Percentiles rank a stretch among this genome's conserved stretches.
Evolutionary conservation across 2,888 invertebrate genomes (phyloP).

Genomic region (Reticulitermes lucifugus): DNA sequence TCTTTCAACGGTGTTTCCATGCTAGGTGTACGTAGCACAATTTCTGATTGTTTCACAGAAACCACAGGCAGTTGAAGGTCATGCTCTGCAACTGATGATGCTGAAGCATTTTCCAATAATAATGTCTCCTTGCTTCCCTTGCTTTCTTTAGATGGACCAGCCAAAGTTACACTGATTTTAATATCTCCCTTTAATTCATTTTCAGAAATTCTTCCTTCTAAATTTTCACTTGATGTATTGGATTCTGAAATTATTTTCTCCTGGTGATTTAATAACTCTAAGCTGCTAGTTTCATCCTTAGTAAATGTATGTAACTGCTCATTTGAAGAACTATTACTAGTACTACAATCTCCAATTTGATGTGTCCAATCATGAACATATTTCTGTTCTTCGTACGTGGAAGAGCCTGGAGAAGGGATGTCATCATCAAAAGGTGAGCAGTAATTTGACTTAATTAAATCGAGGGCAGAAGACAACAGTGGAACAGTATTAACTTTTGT

Average conservation of each 20-base stretch:
- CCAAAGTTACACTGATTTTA: too few species aligned
- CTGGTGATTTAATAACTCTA: background rate
- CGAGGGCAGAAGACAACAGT: conserved; percentile 19
- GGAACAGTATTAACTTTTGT: background rate
- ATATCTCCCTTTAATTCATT: too few species aligned
- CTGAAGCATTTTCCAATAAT: background rate
- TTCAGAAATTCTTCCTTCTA: too few species aligned
- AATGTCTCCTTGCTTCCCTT: background rate
- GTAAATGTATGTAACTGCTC: too few species aligned
- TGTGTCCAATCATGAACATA: background rate
- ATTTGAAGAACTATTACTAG: background rate
- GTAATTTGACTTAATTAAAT: conserved; percentile 37
- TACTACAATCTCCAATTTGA: background rate
- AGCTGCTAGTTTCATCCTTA: background rate
- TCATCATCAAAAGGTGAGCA: conserved; percentile 37
- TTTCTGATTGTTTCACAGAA: background rate
- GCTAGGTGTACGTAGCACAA: background rate
- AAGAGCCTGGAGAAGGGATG: conserved; percentile 28
- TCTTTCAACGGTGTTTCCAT: background rate
- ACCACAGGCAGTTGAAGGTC: background rate
- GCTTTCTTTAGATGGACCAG: background rate
- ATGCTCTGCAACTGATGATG: background rate
- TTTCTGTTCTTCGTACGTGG: conserved; percentile 14
- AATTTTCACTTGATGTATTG: background rate
- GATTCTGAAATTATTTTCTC: background rate